phyloP scores from a whole-genome alignment of 2,113 vertebrate genomes.

The Craseonycteris thonglongyai region DNA sequence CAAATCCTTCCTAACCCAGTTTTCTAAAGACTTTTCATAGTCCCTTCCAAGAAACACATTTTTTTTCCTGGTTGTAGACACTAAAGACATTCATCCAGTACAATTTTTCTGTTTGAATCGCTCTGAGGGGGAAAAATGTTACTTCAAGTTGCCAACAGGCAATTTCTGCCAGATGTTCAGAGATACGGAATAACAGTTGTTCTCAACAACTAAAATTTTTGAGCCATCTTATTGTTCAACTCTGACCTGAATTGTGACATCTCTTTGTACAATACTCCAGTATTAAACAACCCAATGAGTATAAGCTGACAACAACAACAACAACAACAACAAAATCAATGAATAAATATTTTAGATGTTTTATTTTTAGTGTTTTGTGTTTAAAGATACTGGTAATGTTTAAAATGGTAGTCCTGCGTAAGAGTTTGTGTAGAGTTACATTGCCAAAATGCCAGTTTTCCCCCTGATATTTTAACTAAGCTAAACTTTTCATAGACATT shows the following conservation, averaged over 20 bases:
- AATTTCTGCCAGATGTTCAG: slow-evolving; percentile 20
- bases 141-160: not conserved
- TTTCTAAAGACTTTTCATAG: slow-evolving; percentile 47
- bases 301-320: not conserved
- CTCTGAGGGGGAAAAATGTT: not conserved
- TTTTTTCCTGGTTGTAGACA: not conserved
- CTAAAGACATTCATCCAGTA: slow-evolving; percentile 33
- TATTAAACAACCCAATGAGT: not conserved
- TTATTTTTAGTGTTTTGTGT: not conserved
- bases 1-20: slow-evolving; percentile 34
- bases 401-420: not conserved
- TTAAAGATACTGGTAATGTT: not conserved
- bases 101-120: slow-evolving; percentile 17
- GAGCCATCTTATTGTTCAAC: not conserved
- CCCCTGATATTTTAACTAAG: not conserved
- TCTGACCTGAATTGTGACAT: not conserved
- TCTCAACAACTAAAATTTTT: slow-evolving; percentile 3
- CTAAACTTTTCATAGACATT: not conserved
- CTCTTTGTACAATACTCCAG: not conserved
- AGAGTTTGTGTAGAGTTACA: not conserved
- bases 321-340: not conserved
- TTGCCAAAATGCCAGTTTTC: not conserved
- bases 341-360: not conserved
- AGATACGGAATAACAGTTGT: not conserved
- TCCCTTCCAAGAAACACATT: not conserved